A percentile compares a stretch with the other conserved stretches of the same genome.
phyloP scores from a whole-genome alignment of 2,888 invertebrate genomes.

The Orthosia cruda region DNA sequence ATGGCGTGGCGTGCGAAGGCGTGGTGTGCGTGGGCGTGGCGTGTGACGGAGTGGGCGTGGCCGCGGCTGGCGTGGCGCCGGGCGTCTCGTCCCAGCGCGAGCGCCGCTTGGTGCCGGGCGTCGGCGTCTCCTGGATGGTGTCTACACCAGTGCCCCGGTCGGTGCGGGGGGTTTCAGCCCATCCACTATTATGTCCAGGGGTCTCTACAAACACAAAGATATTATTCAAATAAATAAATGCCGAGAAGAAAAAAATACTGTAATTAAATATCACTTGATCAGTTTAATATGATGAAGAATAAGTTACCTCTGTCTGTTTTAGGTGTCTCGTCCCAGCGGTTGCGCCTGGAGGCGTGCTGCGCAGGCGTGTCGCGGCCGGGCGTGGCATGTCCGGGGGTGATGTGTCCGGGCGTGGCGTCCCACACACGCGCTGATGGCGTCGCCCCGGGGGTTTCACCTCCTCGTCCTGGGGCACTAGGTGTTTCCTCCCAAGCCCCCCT shows the following conservation, averaged over 20 bases:
- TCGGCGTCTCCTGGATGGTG: slow-evolving; percentile 97
- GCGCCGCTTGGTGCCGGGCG: slow-evolving; percentile 98
- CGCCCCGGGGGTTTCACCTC: slow-evolving; percentile 97
- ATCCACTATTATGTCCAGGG: slow-evolving; percentile 98
- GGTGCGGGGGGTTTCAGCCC: slow-evolving; percentile 99
- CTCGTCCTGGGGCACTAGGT: slow-evolving; percentile 95
- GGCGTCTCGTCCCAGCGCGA: slow-evolving; percentile 99
- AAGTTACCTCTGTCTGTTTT: slow-evolving; percentile 96
- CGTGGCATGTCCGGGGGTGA: slow-evolving; percentile 96
- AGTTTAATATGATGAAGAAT: neutral
- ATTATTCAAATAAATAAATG: neutral
- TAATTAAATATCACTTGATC: neutral
- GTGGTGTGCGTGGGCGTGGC: slow-evolving; percentile 95
- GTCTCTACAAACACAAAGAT: slow-evolving; percentile 93
- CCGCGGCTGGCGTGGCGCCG: slow-evolving; percentile 94
- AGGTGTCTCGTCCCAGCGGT: slow-evolving; percentile 99
- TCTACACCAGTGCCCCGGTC: slow-evolving; percentile 96
- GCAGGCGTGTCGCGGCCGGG: slow-evolving; percentile 97
- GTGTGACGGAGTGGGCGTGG: slow-evolving; percentile 94
- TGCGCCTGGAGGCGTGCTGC: slow-evolving; percentile 94
- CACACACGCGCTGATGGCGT: slow-evolving; percentile 98
- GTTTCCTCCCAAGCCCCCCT: slow-evolving; percentile 98
- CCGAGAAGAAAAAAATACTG: no score
- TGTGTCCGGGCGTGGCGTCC: slow-evolving; percentile 99
- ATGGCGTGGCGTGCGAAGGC: slow-evolving; percentile 94